phyloP scores from a whole-genome alignment of 2,888 invertebrate genomes.

The Lagria hirta region DNA sequence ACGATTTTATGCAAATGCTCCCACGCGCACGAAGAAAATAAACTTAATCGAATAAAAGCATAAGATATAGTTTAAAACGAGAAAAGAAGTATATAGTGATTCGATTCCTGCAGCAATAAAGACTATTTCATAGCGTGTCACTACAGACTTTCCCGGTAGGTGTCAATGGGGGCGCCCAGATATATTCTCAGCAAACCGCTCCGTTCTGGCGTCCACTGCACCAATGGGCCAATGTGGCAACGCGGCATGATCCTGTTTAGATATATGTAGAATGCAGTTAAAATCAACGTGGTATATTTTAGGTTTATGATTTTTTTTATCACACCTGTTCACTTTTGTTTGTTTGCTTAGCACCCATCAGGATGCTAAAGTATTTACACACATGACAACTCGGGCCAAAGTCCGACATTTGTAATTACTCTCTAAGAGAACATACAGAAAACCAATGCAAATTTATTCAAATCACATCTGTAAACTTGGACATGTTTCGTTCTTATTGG shows the following conservation, averaged over 20 bases:
- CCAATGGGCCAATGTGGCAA: slow-evolving; percentile 36
- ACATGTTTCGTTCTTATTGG: too few relatives aligned
- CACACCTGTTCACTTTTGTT: slow-evolving; percentile 46
- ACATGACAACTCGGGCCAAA: too few relatives aligned
- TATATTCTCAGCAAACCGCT: slow-evolving; percentile 25
- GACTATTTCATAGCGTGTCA: slow-evolving; percentile 54
- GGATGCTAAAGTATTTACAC: slow-evolving; percentile 8
- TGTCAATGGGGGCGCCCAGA: slow-evolving; percentile 46
- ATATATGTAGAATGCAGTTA: slow-evolving; percentile 52
- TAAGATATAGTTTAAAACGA: slow-evolving; percentile 35
- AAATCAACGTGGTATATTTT: slow-evolving; percentile 51
- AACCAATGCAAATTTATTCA: too few relatives aligned
- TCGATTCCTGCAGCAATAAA: slow-evolving; percentile 53
- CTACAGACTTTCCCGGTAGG: slow-evolving; percentile 53
- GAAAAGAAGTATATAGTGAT: slow-evolving; percentile 48
- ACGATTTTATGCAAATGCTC: slow-evolving; percentile 45
- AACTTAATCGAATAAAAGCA: slow-evolving; percentile 43
- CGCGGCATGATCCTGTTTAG: slow-evolving; percentile 50
- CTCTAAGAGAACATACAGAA: too few relatives aligned
- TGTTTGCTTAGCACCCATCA: slow-evolving; percentile 2
- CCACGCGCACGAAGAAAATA: slow-evolving; percentile 38
- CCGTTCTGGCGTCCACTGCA: slow-evolving; percentile 26
- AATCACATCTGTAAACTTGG: too few relatives aligned
- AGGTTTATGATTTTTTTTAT: slow-evolving; percentile 50
- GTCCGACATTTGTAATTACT: too few relatives aligned